phyloP scores from a whole-genome alignment of 1,140 invertebrate species.

The Calephelis virginiensis region DNA sequence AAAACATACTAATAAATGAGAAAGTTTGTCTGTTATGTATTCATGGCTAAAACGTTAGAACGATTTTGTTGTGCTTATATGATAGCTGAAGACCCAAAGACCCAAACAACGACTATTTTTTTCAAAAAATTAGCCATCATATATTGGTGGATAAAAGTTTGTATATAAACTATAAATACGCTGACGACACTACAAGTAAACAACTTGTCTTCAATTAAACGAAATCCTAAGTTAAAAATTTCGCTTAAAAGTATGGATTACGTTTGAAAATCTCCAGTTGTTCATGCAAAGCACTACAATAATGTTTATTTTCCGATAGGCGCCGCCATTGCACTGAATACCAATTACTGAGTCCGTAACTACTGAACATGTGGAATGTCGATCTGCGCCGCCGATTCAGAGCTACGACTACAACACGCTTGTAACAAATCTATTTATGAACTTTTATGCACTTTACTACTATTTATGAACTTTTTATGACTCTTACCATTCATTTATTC shows the following conservation, averaged over 20 bases:
- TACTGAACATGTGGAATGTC: conserved; percentile 60
- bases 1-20: too few relatives aligned
- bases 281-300: conserved; percentile 56
- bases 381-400: conserved; percentile 29
- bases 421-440: too few relatives aligned
- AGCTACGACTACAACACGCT: not conserved
- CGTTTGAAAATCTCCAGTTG: conserved; percentile 34
- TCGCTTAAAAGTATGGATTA: conserved; percentile 26
- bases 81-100: too few relatives aligned
- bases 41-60: too few relatives aligned
- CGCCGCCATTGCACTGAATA: conserved; percentile 61
- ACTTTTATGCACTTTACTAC: too few relatives aligned
- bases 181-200: not conserved
- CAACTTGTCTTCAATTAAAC: not conserved
- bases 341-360: conserved; percentile 62
- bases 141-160: not conserved
- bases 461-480: too few relatives aligned
- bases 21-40: too few relatives aligned
- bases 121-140: too few relatives aligned
- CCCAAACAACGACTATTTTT: too few relatives aligned
- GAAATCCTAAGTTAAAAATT: not conserved
- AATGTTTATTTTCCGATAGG: conserved; percentile 67
- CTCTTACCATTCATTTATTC: too few relatives aligned
- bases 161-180: not conserved
- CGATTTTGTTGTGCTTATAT: too few relatives aligned